These are phyloP conservation scores for Diuraphis noxia DNA, from an alignment of 1,140 invertebrate species.

Conservation along the genomic window DNA sequence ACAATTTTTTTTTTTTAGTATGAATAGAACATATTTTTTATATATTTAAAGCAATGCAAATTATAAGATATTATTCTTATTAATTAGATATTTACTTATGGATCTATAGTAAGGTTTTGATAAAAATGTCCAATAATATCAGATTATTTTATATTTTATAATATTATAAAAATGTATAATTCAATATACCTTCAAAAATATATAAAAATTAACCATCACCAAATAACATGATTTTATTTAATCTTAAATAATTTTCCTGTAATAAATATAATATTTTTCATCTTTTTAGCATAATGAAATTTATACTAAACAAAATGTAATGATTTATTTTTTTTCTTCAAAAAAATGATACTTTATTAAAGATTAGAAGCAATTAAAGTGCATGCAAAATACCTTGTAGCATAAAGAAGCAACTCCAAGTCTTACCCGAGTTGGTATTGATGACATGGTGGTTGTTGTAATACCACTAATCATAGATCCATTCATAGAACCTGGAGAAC, in stretches of 20 bases:
- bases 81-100: not conserved
- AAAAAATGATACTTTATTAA: not conserved
- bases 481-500: conserved; percentile 67
- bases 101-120: not conserved
- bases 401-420: conserved; percentile 65
- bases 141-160: not conserved
- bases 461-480: conserved; percentile 58
- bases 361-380: conserved; percentile 27
- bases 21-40: not conserved
- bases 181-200: not conserved
- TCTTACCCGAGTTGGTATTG: conserved; percentile 66
- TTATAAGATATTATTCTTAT: not conserved
- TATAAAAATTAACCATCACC: not conserved
- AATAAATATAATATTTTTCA: not conserved
- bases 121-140: not conserved
- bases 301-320: not conserved
- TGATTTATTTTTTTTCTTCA: not conserved
- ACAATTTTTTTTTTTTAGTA: not conserved
- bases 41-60: not conserved
- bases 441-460: conserved; percentile 60
- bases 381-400: conserved; percentile 49
- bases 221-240: not conserved
- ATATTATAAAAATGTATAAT: not conserved
- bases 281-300: not conserved
- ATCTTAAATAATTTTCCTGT: conserved; percentile 7